phyloP scores from a whole-genome alignment of 2,888 invertebrate genomes.

The Stenurella melanura region DNA sequence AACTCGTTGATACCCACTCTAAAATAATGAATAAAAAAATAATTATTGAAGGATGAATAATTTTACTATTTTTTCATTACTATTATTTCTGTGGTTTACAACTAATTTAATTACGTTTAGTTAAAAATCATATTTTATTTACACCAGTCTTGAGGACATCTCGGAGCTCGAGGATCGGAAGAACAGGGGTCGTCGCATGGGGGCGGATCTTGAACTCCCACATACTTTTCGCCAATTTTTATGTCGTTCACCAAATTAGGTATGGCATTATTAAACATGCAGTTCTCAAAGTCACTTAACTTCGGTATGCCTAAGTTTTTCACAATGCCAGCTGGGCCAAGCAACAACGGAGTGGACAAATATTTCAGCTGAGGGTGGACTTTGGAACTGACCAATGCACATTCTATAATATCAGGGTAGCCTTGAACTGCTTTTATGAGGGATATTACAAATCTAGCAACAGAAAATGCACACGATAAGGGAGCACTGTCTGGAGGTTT shows the following conservation, averaged over 20 bases:
- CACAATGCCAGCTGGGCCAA: conserved; percentile 68
- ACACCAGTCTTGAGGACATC: conserved; percentile 63
- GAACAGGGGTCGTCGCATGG: conserved; percentile 68
- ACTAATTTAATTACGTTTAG: not conserved
- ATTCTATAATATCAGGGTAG: conserved; percentile 67
- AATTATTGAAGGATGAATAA: not conserved
- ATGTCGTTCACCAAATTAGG: conserved; percentile 65
- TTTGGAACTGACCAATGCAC: conserved; percentile 68
- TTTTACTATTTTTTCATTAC: not conserved
- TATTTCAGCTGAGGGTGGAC: conserved; percentile 67
- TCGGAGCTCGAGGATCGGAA: conserved; percentile 58
- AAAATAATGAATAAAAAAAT: too few relatives aligned
- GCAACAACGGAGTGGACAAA: conserved; percentile 66
- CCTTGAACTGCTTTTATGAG: conserved; percentile 75
- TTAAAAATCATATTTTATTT: conserved; percentile 10
- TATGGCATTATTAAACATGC: conserved; percentile 67
- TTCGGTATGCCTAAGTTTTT: conserved; percentile 69
- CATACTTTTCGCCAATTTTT: conserved; percentile 65
- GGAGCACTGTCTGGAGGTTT: conserved; percentile 78
- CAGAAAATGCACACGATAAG: conserved; percentile 79
- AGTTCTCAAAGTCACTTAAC: conserved; percentile 68
- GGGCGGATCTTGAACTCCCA: conserved; percentile 62
- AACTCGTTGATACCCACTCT: too few relatives aligned
- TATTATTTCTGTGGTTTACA: not conserved
- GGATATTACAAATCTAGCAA: conserved; percentile 78